Evolutionary conservation across 2,888 invertebrate species (phyloP).

Genomic region (Lepas anatifera): DNA sequence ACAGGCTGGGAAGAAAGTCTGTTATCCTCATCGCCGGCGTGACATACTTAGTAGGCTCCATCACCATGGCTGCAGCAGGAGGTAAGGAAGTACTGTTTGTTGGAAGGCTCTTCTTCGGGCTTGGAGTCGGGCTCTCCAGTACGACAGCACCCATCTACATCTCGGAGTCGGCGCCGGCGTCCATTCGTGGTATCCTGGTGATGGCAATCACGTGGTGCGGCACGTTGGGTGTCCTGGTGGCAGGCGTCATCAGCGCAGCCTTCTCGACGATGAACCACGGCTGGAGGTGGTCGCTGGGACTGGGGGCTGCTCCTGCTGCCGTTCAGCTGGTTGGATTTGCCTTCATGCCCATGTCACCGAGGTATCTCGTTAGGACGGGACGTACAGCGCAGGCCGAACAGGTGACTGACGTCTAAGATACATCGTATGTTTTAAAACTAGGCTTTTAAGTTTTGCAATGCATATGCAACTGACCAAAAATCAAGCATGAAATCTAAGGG

Average conservation of each 20-base stretch:
- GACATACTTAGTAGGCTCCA: slow-evolving; percentile 39
- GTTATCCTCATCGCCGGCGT: slow-evolving; percentile 40
- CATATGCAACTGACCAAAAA: no score
- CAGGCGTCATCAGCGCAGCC: slow-evolving; percentile 37
- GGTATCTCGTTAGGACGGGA: slow-evolving; percentile 34
- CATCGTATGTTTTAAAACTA: no score
- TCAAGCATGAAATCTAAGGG: no score
- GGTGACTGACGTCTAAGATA: no score
- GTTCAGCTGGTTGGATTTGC: slow-evolving; percentile 42
- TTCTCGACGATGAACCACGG: slow-evolving; percentile 38
- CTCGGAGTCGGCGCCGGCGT: slow-evolving; percentile 40
- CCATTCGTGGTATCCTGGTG: slow-evolving; percentile 39
- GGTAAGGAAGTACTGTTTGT: slow-evolving; percentile 33
- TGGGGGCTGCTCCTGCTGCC: slow-evolving; percentile 36
- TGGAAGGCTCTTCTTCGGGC: slow-evolving; percentile 37
- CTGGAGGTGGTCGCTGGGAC: slow-evolving; percentile 38
- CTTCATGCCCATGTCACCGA: slow-evolving; percentile 43
- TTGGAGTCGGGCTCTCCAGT: slow-evolving; percentile 40
- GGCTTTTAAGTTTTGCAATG: no score
- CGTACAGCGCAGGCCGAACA: no score
- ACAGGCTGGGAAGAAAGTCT: slow-evolving; percentile 39
- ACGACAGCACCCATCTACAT: slow-evolving; percentile 46
- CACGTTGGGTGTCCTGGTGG: slow-evolving; percentile 41
- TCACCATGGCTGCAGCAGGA: slow-evolving; percentile 35
- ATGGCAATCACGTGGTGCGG: slow-evolving; percentile 40